These are phyloP conservation scores for Papilio gigon DNA, from an alignment of 2,888 invertebrate genomes.

Conservation along the genomic window DNA sequence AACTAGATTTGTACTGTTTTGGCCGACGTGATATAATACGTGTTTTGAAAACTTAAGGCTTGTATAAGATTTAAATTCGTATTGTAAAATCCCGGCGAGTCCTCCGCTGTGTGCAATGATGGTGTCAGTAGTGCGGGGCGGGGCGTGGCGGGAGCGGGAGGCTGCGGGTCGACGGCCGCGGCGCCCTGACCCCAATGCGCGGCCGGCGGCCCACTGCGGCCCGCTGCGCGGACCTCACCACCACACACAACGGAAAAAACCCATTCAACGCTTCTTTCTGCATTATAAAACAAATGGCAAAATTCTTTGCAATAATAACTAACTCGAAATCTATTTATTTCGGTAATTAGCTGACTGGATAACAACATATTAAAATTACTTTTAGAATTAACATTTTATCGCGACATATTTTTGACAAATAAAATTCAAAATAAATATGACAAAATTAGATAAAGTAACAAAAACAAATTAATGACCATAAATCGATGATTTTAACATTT, in stretches of 20 bases:
- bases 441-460: no score
- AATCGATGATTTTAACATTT: no score
- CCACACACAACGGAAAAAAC: conserved; percentile 79
- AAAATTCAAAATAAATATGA: no score
- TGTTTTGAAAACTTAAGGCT: background rate
- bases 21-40: background rate
- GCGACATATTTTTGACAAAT: no score
- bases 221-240: conserved; percentile 78
- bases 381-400: no score
- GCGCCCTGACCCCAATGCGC: conserved; percentile 80
- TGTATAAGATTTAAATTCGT: background rate
- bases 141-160: conserved; percentile 57
- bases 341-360: background rate
- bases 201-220: conserved; percentile 70
- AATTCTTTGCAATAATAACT: conserved; percentile 21
- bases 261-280: conserved; percentile 67
- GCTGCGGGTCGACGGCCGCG: conserved; percentile 80
- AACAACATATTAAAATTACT: no score
- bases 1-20: no score
- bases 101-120: conserved; percentile 2
- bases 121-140: conserved; percentile 48
- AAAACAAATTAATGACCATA: no score
- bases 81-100: conserved; percentile 10
- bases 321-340: background rate
- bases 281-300: conserved; percentile 36